Base-by-base conservation (phyloP, 2,888 invertebrate species). In the Osmoderma eremita region DNA sequence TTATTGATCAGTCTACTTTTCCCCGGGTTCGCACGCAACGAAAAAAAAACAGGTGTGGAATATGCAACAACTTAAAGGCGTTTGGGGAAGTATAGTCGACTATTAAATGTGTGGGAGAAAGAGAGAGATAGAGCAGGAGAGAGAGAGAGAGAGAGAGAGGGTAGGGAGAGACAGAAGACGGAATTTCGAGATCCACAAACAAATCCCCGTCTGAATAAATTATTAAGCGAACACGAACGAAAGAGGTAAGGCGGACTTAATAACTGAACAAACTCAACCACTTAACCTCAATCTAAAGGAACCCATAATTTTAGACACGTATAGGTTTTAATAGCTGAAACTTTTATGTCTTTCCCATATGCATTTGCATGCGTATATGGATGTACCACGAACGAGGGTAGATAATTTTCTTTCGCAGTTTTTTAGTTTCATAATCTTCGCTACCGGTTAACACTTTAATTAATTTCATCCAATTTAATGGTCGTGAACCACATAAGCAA, bases 41-140 rank as follows among this genome's bases (percentile, higher is more conserved):
- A 69, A 67, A 69, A 66, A 70, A 70, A 66, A 69, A 39, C 58
- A 72, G 72, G 72, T 70, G 72, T 71, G 72, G 68, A 70, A 64
- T 63, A 61, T 61, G 58, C 58, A 61, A 45, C 45, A 45, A 48
- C 45, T 10, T 53, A 17, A 15, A 53, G 53, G 38, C 38, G 53
- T 53, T 20, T 20, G 50, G 22, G n/a, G 20, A 20, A 48, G 20
- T 12, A 20, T 48, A 12, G 48, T n/a, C 18, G 15, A 3, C 12
- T 18, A 42, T 13, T 12, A 20, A 5, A 17, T 10, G 17, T 12
- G 20, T 20, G 48, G 12, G 20, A 1, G 45, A 45, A 10, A 24
- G 30, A 12, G 45, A 30, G 45, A 61, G 48, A n/a, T 36, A 22
- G 36, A 36, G 30, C 36, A 15, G 36, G 53, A 15, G 38, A 36